phyloP scores from a whole-genome alignment of 2,113 vertebrate species.

The Pteruthius melanotis region DNA sequence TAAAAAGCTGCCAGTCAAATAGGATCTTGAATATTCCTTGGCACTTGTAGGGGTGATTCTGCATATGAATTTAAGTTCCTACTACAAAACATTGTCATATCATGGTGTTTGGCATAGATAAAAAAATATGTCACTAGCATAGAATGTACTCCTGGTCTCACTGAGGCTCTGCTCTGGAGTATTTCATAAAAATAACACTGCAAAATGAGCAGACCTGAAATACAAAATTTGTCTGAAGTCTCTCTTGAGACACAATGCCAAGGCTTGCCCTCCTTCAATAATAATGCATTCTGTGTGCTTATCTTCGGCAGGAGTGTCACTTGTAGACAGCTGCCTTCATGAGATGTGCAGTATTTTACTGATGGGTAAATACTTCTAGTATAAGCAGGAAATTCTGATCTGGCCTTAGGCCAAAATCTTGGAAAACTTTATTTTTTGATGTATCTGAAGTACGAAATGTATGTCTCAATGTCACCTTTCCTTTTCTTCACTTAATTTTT shows the following conservation, averaged over 20 bases:
- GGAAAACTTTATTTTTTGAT: not conserved
- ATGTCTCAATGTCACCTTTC: not conserved
- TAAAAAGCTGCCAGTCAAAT: constrained; percentile 62
- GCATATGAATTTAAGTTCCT: constrained; percentile 46
- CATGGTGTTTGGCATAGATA: not conserved
- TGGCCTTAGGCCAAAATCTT: not conserved
- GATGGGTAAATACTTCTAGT: not conserved
- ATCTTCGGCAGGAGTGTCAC: not conserved
- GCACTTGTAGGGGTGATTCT: constrained; percentile 27
- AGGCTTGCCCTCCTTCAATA: not conserved
- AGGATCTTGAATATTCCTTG: constrained; percentile 70
- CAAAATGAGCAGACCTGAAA: constrained; percentile 5
- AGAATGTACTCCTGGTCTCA: not conserved
- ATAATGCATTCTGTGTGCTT: not conserved
- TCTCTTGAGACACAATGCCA: not conserved
- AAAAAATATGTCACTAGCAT: not conserved
- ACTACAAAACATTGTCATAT: not conserved
- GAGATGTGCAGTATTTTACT: not conserved
- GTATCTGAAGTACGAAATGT: not conserved
- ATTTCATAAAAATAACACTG: constrained; percentile 4
- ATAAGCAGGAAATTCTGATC: not conserved
- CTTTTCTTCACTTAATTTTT: not conserved
- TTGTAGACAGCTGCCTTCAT: not conserved
- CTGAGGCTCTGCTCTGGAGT: not conserved
- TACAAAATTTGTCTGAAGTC: not conserved